Base-by-base conservation (phyloP, 2,888 invertebrate genomes). In the Drosophila eohydei region DNA sequence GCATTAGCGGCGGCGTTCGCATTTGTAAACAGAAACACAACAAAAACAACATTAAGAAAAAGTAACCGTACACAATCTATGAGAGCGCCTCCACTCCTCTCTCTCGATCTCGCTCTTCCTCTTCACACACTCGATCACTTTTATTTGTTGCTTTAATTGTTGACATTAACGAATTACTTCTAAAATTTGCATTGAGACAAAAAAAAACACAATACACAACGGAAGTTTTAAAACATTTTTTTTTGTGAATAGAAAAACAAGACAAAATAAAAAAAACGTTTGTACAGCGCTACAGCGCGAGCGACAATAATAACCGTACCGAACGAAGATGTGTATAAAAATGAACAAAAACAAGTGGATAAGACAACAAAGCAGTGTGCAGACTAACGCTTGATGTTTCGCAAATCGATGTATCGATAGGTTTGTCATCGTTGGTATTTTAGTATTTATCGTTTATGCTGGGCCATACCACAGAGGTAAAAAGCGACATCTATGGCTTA, bases 301-400 rank as follows among this genome's bases (percentile, higher is more conserved):
- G 38, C 48, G 60, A 14, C 68, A 51, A 65, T 54, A 52, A 44
- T 46, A 65, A 78, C 78, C 72, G 63, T 60, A 67, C 59, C 64
- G 74, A 62, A 57, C 74, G 76, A 78, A 65, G 78, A 52, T 65
- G 78, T 56, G 65, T 48, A 60, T 65, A 60, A 70, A 70, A 77
- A 70, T 77, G 78, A 70, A 74, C 48, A 70, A 70, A 58, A 78
- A 76, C 76, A 78, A 74, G 51, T 66, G 60, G 28, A 50, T 72
- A 72, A 57, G 38, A 74, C 61, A 59, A 69, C 56, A 57, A 63
- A 60, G 48, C 60, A 61, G 34, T 44, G 44, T 34, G 40, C 44
- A 40, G 54, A 69, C 32, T 48, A 71, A 48, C 62, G 63, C 54
- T 52, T 60, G 36, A 32, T 41, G 34, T 52, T 52, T 12, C 3